These are phyloP conservation scores for Cloeon dipterum DNA, from an alignment of 2,888 invertebrate species.

Conservation along the genomic window DNA sequence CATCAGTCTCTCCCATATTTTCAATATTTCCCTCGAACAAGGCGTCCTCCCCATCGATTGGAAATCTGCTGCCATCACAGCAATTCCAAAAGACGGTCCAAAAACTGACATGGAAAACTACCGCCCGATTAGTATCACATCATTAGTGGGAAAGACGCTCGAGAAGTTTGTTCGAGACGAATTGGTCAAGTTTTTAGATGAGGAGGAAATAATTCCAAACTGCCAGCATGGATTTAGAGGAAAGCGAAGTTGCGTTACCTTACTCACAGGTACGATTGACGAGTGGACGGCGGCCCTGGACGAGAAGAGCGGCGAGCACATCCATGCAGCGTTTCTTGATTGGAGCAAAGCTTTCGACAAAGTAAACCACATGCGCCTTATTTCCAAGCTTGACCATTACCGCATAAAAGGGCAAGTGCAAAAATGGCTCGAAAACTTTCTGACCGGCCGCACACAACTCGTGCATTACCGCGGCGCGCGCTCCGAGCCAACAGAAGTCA, in stretches of 20 bases:
- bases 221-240: not conserved
- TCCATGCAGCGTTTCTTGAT: not conserved
- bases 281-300: not conserved
- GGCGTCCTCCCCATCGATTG: conserved; percentile 2
- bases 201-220: not conserved
- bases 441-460: not conserved
- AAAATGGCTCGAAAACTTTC: not conserved
- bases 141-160: too few species aligned
- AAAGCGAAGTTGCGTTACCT: not conserved
- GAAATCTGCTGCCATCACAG: conserved; percentile 2
- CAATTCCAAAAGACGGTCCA: conserved; percentile 2
- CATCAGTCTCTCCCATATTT: not conserved
- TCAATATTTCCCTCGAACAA: conserved; percentile 1
- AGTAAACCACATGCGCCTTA: not conserved
- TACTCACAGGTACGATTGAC: not conserved
- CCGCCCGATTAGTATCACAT: conserved; percentile 3
- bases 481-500: not conserved
- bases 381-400: not conserved
- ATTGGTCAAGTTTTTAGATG: too few species aligned
- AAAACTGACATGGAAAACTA: conserved; percentile 2
- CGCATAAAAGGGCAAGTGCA: not conserved
- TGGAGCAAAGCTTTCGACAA: not conserved
- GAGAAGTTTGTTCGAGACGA: too few species aligned
- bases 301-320: not conserved
- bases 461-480: not conserved